Evolutionary conservation across 30 jellyfish, hydroid and myxozoan genomes (phyloP), one percentile per base, ranked within the genome.

Genomic region (Nemopilema nomurai): DNA sequence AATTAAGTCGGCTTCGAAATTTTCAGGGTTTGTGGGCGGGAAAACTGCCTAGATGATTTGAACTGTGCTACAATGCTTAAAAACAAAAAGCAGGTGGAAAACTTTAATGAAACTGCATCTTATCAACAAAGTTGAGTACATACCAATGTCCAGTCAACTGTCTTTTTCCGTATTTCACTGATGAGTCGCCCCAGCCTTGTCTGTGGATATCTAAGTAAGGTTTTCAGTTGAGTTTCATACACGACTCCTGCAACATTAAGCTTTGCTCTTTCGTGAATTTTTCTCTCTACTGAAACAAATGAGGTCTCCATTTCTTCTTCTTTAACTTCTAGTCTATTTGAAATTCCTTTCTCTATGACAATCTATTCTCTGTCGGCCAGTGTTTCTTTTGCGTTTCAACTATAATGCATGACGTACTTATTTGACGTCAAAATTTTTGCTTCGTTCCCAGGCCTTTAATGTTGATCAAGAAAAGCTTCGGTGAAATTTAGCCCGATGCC

Each of bases 181-280:
- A 89, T 89, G 4, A 86, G 69, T 23, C 75, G 51, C 0, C 95
- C 95, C 1, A 86, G 89, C 24, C 95, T 68, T 67, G 95, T 76
- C 16, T 76, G 52, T 3, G 95, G 95, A 57, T 24, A 76, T 70
- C 67, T 76, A 27, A 52, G 57, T 65, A 86, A 71, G 25, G 95
- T 86, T 52, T 68, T 52, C 89, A 84, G 52, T 1, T 80, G 88
- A 51, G 57, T 29, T 65, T 86, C 95, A 77, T 71, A 86, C 27
- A 23, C 24, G 23, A 65, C 69, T 49, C 95, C 95, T 30, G 89
- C 24, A 50, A 86, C 41, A 26, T 71, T 86, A 17, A 86, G 31
- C 89, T 49, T 65, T 9, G 89, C 94, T 24, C 83, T 85, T 16
- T 75, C 87, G 4, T 41, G 6, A 3, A 41, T 6, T 41, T 13